Evolutionary conservation across 2,888 invertebrate species (phyloP), one percentile per base, ranked within the genome.

Genomic region (Macaria liturata): DNA sequence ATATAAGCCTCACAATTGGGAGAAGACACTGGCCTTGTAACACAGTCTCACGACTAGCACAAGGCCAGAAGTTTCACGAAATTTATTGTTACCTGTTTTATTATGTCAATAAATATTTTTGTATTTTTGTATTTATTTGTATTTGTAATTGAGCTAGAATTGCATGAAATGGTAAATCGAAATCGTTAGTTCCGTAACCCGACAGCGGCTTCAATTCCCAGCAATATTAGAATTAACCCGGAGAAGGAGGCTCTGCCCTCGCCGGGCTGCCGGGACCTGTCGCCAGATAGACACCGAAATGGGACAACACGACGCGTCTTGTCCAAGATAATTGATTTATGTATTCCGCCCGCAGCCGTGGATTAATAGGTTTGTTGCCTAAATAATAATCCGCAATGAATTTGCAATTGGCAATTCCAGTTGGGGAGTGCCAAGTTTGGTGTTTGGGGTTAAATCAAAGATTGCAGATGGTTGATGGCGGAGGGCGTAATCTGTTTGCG

Each of bases 161-260:
- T 20, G 20, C 20, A 20, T 20, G 20, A 20, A 20, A 20, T 20
- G 20, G 20, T 20, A 20, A 20, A 20, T 37, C 1, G 34, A 37
- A 70, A 57, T 67, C 68, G 45, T 61, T 57, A 49, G 65, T 65
- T 66, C 76, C 61, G 49, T 74, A 71, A 80, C 82, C 80, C 76
- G 54, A 76, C 78, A 71, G 57, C 74, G 71, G 75, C 82, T 83
- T 83, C 83, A 85, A 84, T 87, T 83, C 84, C 80, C 86, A 84
- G 87, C 86, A 86, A 88, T 88, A 88, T 89, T 85, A 83, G 88
- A 88, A 87, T 88, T 86, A 86, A 86, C 80, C 80, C 74, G 75
- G 78, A 83, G 86, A 81, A 83, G 86, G 54, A 39, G 52, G 34
- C 37, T 37, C 9, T 7, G 30, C 6, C 52, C 32, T 32, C 34